Evolutionary conservation across 2,888 invertebrate species (phyloP).

Genomic region (Lasioglossum malachurum): DNA sequence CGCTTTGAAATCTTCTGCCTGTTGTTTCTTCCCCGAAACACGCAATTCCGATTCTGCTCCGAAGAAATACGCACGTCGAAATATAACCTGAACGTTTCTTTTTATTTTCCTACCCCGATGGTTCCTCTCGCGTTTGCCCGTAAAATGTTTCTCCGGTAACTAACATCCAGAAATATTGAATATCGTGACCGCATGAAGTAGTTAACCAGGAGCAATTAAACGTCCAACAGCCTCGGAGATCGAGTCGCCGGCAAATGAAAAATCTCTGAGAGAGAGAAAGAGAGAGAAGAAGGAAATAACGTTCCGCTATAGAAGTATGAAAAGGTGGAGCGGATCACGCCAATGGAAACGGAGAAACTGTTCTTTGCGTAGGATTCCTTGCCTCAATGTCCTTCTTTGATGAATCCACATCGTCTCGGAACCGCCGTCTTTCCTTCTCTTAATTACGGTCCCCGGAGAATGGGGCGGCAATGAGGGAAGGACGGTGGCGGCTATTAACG

Average conservation of each 20-base stretch:
- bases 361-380: constrained; percentile 31
- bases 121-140: background rate
- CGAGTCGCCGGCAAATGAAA: background rate
- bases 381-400: constrained; percentile 52
- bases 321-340: constrained; percentile 15
- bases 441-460: constrained; percentile 69
- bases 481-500: constrained; percentile 72
- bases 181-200: background rate
- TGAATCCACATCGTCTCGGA: constrained; percentile 45
- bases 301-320: background rate
- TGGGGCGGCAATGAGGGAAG: constrained; percentile 35
- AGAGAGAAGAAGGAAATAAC: constrained; percentile 10
- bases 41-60: constrained; percentile 49
- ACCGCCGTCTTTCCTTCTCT: constrained; percentile 64
- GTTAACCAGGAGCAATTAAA: background rate
- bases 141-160: background rate
- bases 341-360: constrained; percentile 36
- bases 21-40: constrained; percentile 47
- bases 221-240: background rate
- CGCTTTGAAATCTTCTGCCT: constrained; percentile 26
- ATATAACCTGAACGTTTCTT: background rate
- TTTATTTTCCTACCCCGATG: background rate
- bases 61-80: constrained; percentile 29
- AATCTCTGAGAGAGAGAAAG: too few species aligned
- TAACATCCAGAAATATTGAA: background rate